Evolutionary conservation across 2,888 invertebrate genomes (phyloP), one percentile per base, ranked within the genome.

Genomic region (Cephalotes varians): DNA sequence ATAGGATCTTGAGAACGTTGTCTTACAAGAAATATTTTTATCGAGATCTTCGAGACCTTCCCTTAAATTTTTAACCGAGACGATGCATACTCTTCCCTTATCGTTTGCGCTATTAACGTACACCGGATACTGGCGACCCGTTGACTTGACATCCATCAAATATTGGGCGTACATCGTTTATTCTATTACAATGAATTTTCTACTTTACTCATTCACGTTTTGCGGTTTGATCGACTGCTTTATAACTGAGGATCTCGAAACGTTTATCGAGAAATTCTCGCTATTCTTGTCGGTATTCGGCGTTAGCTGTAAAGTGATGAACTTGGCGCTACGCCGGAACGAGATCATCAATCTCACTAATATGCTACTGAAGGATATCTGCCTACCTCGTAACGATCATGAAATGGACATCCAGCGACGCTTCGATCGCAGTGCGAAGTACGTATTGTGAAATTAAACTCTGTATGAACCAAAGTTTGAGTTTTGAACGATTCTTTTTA

Each of bases 261-360:
- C 64, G 2, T 87, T 88, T 34, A 81, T 85, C 1, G 86, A 91
- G 6, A 91, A 87, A 31, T 86, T 85, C 7, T 91, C 87, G 12
- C 56, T 91, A n/a, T 81, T 81, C 2, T 49, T 91, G 5, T 87
- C 91, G 25, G 88, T 89, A n/a, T 6, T 88, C 0, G 87, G 87
- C 5, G 89, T 91, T 6, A 85, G 86, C 28, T 67, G 84, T n/a
- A 91, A 91, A 62, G 77, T 87, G 7, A 76, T 82, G n/a, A 91
- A 87, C 34, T 25, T 91, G 21, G 58, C 91, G 7, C 6, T 85
- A 2, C 74, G 80, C 12, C 87, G 91, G 1, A 7, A 58, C 1
- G 65, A 72, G 1, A 81, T 91, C 6, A 72, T 89, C 37, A 25
- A 7, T 15, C 25, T 91, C 21, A 62, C 84, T 1, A 62, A 89